Evolutionary conservation across 2,888 invertebrate genomes (phyloP).

Genomic region (Apodemia zela): DNA sequence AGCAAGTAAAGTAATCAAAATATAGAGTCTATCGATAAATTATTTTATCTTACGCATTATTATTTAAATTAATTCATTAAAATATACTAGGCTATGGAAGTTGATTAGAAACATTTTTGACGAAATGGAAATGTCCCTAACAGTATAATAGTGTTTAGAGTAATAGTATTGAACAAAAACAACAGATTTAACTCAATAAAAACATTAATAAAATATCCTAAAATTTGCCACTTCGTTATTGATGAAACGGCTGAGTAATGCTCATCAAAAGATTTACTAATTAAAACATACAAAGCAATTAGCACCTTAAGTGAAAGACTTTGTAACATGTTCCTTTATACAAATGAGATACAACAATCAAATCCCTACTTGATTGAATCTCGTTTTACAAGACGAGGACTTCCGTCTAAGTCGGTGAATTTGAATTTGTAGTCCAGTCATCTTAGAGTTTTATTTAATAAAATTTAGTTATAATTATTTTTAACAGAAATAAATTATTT

Average conservation of each 20-base stretch:
- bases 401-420: conserved; percentile 46
- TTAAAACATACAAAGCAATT: conserved; percentile 30
- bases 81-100: no score
- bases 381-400: conserved; percentile 45
- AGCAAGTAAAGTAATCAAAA: no score
- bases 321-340: conserved; percentile 39
- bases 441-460: not conserved
- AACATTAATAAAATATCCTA: not conserved
- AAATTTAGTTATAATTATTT: not conserved
- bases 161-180: no score
- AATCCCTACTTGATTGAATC: conserved; percentile 66
- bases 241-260: not conserved
- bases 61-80: no score
- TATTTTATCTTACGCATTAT: no score
- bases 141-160: no score
- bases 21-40: no score
- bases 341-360: conserved; percentile 55
- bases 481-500: no score
- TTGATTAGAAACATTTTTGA: no score
- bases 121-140: no score
- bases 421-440: conserved; percentile 45
- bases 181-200: no score
- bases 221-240: not conserved
- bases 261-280: not conserved
- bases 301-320: conserved; percentile 42